Percentiles rank a stretch among this genome's conserved stretches.
These are phyloP conservation scores for Acanthopleura granulata DNA, from an alignment of 2,888 invertebrate genomes.

Conservation along the genomic window DNA sequence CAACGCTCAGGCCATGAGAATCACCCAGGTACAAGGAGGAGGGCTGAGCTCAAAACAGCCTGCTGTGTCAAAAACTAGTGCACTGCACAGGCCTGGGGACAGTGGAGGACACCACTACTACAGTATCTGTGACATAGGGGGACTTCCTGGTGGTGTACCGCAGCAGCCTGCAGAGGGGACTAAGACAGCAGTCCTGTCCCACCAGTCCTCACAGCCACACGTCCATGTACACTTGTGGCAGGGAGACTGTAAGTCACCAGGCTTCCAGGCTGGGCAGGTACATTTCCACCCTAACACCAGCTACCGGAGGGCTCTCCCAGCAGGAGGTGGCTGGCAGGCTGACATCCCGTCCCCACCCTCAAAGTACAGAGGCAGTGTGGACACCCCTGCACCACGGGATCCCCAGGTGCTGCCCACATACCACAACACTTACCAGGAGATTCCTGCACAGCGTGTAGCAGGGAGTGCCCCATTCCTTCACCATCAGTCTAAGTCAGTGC, in stretches of 20 bases:
- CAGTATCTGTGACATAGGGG: neutral
- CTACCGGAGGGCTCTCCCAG: neutral
- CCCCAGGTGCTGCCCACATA: neutral
- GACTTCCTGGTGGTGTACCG: neutral
- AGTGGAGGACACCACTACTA: neutral
- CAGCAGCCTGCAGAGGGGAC: neutral
- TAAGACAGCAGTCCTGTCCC: neutral
- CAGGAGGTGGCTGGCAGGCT: neutral
- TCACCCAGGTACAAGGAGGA: neutral
- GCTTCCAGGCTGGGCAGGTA: neutral
- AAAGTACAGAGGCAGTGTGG: neutral
- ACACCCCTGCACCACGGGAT: neutral
- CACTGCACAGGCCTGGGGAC: neutral
- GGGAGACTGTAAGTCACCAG: neutral
- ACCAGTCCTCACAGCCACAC: neutral
- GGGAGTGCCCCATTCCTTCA: neutral
- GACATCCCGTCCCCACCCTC: neutral
- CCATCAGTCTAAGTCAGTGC: neutral
- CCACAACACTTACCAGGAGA: neutral
- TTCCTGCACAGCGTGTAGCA: neutral
- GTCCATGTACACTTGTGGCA: constrained; percentile 1
- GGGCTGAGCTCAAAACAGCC: neutral
- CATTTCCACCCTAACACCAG: neutral
- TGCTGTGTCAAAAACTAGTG: neutral
- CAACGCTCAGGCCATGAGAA: neutral